Evolutionary conservation across 2,888 invertebrate genomes (phyloP).

Genomic region (Epiperipatus broadwayi): DNA sequence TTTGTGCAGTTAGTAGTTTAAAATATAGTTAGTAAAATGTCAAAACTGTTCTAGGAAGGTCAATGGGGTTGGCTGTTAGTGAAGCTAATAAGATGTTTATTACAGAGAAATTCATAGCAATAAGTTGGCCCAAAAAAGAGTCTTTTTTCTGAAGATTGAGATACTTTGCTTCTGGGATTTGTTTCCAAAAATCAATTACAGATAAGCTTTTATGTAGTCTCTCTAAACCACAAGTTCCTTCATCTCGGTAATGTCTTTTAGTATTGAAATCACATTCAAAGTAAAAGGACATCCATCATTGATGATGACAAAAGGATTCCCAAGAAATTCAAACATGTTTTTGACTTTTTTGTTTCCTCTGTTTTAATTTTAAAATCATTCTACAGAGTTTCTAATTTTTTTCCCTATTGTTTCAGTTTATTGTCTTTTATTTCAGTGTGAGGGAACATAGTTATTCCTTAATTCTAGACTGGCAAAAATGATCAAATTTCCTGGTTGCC

Average conservation of each 20-base stretch:
- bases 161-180: constrained; percentile 7
- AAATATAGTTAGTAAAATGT: not conserved
- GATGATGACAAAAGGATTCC: constrained; percentile 9
- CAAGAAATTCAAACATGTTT: constrained; percentile 8
- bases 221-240: not conserved
- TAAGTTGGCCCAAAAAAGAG: constrained; percentile 8
- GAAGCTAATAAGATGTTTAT: not conserved
- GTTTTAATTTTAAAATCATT: constrained; percentile 1
- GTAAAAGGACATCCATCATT: constrained; percentile 9
- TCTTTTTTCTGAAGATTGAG: constrained; percentile 7
- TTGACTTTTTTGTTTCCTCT: not conserved
- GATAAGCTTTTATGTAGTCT: not conserved
- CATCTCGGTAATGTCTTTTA: constrained; percentile 7
- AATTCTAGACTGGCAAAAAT: constrained; percentile 4
- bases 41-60: too few relatives aligned
- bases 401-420: constrained; percentile 10
- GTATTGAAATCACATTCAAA: too few relatives aligned
- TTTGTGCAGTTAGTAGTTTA: constrained; percentile 7
- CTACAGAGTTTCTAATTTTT: not conserved
- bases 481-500: constrained; percentile 7
- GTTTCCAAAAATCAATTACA: constrained; percentile 8
- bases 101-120: constrained; percentile 4
- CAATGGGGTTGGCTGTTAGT: constrained; percentile 5
- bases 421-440: constrained; percentile 3
- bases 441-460: too few relatives aligned